phyloP scores from a whole-genome alignment of 2,888 invertebrate species.

The Linhomoeus sp. region DNA sequence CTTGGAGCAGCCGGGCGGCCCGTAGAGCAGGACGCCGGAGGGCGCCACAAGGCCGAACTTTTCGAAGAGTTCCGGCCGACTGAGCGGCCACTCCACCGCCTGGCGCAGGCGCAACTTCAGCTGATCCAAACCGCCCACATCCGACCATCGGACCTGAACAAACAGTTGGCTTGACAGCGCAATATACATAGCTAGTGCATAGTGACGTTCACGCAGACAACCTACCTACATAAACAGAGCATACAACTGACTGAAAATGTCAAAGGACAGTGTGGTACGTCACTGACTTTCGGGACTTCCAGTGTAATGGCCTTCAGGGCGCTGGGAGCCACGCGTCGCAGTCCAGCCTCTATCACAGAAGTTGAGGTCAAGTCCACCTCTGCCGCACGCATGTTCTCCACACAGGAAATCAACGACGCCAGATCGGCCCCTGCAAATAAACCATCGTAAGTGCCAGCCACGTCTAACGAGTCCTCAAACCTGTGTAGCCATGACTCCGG shows the following conservation, averaged over 20 bases:
- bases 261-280: too few species aligned
- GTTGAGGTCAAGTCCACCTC: neutral
- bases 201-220: too few species aligned
- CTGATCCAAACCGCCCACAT: conserved; percentile 73
- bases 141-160: conserved; percentile 49
- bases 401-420: too few species aligned
- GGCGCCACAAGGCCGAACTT: conserved; percentile 72
- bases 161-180: too few species aligned
- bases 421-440: too few species aligned
- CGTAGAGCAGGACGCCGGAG: conserved; percentile 55
- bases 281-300: conserved; percentile 12
- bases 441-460: too few species aligned
- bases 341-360: conserved; percentile 1
- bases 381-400: neutral
- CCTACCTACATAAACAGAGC: too few species aligned
- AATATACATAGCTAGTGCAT: too few species aligned
- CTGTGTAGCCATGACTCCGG: too few species aligned
- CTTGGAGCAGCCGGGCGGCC: conserved; percentile 71
- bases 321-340: conserved; percentile 13
- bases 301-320: conserved; percentile 21
- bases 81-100: conserved; percentile 80
- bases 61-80: conserved; percentile 51
- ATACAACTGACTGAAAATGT: too few species aligned
- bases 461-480: too few species aligned
- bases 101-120: conserved; percentile 53